phyloP scores from a whole-genome alignment of 2,797 vertebrate species.

The Cuniculus paca region DNA sequence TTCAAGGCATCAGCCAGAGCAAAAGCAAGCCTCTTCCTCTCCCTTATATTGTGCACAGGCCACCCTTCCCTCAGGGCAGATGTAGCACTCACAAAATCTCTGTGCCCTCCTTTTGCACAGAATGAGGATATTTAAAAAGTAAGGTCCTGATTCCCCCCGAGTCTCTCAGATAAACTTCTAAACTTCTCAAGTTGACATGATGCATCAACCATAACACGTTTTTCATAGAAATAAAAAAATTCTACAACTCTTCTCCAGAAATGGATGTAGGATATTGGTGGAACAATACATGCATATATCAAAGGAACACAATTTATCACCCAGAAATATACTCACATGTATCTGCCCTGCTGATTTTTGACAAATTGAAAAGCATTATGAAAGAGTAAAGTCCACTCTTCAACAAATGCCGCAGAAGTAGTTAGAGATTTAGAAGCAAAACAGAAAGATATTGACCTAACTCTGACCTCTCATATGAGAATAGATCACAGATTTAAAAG shows the following conservation, averaged over 20 bases:
- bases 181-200: no score
- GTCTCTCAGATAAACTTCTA: no score
- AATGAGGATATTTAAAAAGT: no score
- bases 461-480: background rate
- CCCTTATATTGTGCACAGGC: no score
- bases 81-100: no score
- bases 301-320: background rate
- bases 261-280: background rate
- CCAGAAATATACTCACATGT: background rate
- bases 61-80: no score
- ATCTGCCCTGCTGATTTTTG: background rate
- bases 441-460: background rate
- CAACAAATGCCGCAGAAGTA: background rate
- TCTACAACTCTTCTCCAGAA: background rate
- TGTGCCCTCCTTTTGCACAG: no score
- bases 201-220: no score
- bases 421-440: background rate
- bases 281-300: background rate
- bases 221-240: background rate
- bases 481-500: background rate
- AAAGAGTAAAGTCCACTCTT: background rate
- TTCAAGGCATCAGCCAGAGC: no score
- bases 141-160: no score
- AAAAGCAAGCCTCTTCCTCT: no score
- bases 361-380: background rate